Conservation (phyloP, 2,797 vertebrate genomes). For the Rhynchotus rufescens region DNA sequence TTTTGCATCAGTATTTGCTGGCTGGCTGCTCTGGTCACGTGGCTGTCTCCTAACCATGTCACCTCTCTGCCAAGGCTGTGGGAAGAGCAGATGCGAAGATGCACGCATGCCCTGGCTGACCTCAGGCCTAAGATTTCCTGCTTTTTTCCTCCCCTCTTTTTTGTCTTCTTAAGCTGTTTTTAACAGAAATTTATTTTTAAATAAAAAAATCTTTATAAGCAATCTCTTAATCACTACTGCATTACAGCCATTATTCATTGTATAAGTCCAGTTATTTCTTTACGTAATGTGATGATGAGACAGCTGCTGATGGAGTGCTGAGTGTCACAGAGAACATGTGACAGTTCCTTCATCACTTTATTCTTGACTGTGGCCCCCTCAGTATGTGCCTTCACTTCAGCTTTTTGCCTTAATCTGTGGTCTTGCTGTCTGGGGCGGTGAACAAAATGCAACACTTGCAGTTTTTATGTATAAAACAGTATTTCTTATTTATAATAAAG, state of each 20-base stretch:
- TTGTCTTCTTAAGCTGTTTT: constrained; percentile 53
- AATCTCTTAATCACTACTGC: constrained; percentile 74
- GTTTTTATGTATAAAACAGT: constrained; percentile 92
- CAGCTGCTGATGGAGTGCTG: constrained; percentile 69
- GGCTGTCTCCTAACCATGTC: constrained; percentile 30
- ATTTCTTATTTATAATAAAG: constrained; percentile 97
- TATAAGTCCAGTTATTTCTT: constrained; percentile 76
- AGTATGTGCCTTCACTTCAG: constrained; percentile 76
- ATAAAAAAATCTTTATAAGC: constrained; percentile 75
- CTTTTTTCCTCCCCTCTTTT: background rate
- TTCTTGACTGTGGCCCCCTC: constrained; percentile 67
- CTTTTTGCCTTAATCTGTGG: constrained; percentile 80
- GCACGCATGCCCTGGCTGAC: constrained; percentile 33
- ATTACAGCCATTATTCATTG: constrained; percentile 76
- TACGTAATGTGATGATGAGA: constrained; percentile 54
- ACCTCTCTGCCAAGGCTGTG: constrained; percentile 63
- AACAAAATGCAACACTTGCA: constrained; percentile 87
- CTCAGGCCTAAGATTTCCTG: constrained; percentile 63
- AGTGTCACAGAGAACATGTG: background rate
- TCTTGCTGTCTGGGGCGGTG: constrained; percentile 81
- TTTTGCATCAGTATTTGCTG: background rate
- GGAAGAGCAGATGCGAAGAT: constrained; percentile 57
- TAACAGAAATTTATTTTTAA: constrained; percentile 83
- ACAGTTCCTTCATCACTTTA: constrained; percentile 48
- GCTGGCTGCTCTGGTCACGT: constrained; percentile 25